phyloP scores from a whole-genome alignment of 2,888 invertebrate genomes.

The Lypha dubia region DNA sequence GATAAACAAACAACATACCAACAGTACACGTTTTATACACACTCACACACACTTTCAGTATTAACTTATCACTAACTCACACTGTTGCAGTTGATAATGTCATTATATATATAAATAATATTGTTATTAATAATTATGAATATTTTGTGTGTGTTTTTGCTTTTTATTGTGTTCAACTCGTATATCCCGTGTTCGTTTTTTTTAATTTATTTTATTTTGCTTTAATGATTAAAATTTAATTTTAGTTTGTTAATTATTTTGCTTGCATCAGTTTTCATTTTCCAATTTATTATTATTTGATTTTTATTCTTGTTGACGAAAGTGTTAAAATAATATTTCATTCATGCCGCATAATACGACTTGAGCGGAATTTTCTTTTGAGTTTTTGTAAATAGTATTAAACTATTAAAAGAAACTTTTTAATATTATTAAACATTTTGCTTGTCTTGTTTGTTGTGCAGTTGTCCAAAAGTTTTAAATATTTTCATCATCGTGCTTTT shows the following conservation, averaged over 20 bases:
- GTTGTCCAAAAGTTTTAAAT: slow-evolving; percentile 6
- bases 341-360: neutral
- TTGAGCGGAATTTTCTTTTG: neutral
- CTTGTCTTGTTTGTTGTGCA: neutral
- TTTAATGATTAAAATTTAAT: slow-evolving; percentile 26
- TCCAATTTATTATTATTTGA: neutral
- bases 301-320: neutral
- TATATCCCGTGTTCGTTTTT: neutral
- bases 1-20: neutral
- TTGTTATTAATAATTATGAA: slow-evolving; percentile 5
- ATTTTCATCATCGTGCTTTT: slow-evolving; percentile 36
- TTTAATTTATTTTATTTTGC: slow-evolving; percentile 7
- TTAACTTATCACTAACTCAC: neutral
- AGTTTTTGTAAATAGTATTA: neutral
- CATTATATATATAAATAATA: neutral
- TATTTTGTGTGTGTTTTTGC: slow-evolving; percentile 19
- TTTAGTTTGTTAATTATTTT: slow-evolving; percentile 19
- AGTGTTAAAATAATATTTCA: slow-evolving; percentile 2
- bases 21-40: neutral
- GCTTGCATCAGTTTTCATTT: slow-evolving; percentile 24
- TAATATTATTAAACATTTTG: slow-evolving; percentile 49
- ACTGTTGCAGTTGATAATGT: neutral
- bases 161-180: neutral
- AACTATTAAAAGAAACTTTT: slow-evolving; percentile 41
- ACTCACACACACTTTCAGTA: too few relatives aligned